phyloP scores from a whole-genome alignment of 2,888 invertebrate species.

The Ephialtes manifestator region DNA sequence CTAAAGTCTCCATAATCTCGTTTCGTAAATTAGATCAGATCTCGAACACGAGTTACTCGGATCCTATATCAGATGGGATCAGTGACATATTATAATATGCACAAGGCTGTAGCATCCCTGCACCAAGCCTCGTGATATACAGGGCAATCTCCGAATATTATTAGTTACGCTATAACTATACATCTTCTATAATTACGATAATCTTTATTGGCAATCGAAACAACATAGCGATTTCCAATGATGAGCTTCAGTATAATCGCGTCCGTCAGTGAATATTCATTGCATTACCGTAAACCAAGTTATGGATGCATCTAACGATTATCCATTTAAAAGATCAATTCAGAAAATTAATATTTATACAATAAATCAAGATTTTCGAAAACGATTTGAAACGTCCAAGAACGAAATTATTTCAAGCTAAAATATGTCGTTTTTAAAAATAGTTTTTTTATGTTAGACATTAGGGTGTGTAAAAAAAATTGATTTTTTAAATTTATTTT shows the following conservation, averaged over 20 bases:
- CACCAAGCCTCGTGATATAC: neutral
- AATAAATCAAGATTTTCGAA: too few relatives aligned
- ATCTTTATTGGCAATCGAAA: slow-evolving; percentile 37
- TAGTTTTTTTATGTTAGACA: too few relatives aligned
- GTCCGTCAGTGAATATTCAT: slow-evolving; percentile 19
- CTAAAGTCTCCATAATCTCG: slow-evolving; percentile 55
- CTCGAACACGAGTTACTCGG: slow-evolving; percentile 45
- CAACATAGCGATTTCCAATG: slow-evolving; percentile 17
- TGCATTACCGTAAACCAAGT: neutral
- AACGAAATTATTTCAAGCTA: too few relatives aligned
- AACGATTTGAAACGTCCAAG: too few relatives aligned
- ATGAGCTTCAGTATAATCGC: slow-evolving; percentile 17
- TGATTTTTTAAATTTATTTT: too few relatives aligned
- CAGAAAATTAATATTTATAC: too few relatives aligned
- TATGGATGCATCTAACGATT: neutral
- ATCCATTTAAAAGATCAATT: neutral
- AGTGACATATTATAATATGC: slow-evolving; percentile 32
- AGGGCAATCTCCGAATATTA: slow-evolving; percentile 33
- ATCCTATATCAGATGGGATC: slow-evolving; percentile 48
- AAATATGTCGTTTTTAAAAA: too few relatives aligned
- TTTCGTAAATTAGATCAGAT: slow-evolving; percentile 60
- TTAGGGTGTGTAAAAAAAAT: too few relatives aligned
- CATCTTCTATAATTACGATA: slow-evolving; percentile 27
- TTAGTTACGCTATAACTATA: slow-evolving; percentile 37
- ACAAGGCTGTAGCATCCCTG: neutral